phyloP scores from a whole-genome alignment of 2,888 invertebrate species.

The Allygus modestus region DNA sequence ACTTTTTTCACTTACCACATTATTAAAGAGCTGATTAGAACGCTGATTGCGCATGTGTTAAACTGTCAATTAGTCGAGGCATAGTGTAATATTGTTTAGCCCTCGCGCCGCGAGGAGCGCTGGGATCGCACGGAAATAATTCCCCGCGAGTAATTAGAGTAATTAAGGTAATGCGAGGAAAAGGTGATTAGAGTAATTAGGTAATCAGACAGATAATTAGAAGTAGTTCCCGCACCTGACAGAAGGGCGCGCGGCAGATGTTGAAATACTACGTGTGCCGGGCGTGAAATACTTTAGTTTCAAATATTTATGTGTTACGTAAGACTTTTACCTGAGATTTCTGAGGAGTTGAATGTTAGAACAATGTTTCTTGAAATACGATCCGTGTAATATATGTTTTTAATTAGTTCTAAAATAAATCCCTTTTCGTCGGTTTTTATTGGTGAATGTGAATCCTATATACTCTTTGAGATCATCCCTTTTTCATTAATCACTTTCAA shows the following conservation, averaged over 20 bases:
- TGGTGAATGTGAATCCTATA: too few relatives aligned
- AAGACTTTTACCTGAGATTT: neutral
- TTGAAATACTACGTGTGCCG: conserved; percentile 24
- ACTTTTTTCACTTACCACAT: conserved; percentile 41
- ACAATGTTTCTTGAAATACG: neutral
- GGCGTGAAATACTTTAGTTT: neutral
- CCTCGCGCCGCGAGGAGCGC: conserved; percentile 19
- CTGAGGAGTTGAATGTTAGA: neutral
- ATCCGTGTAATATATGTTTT: too few relatives aligned
- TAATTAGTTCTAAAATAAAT: too few relatives aligned
- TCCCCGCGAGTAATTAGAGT: conserved; percentile 51
- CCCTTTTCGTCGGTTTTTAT: too few relatives aligned
- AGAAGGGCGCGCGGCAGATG: conserved; percentile 21
- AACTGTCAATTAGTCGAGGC: conserved; percentile 41
- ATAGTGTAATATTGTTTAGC: conserved; percentile 47
- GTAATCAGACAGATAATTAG: conserved; percentile 57
- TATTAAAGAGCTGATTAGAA: conserved; percentile 20
- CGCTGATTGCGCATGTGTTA: conserved; percentile 46
- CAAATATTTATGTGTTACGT: neutral
- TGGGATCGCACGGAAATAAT: conserved; percentile 48
- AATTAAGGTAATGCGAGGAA: conserved; percentile 42
- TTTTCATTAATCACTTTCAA: too few relatives aligned
- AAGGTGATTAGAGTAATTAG: conserved; percentile 58
- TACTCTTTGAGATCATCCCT: too few relatives aligned
- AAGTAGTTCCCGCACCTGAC: conserved; percentile 36